Conservation (phyloP, 2,797 vertebrate genomes). For the Pelodytes ibericus region DNA sequence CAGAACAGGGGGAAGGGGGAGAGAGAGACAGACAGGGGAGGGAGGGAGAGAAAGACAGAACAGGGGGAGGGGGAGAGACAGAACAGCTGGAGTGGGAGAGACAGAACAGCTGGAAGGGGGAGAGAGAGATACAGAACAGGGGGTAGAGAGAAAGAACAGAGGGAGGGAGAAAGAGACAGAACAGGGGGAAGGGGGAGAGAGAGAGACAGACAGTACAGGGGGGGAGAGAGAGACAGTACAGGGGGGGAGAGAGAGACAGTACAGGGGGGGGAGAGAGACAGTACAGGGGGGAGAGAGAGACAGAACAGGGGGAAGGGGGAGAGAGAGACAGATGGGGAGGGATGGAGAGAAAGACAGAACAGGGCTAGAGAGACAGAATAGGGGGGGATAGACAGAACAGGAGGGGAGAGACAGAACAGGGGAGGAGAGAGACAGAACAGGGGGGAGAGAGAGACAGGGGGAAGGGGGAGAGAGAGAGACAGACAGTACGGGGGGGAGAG, state of each 20-base stretch:
- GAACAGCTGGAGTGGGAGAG: not conserved
- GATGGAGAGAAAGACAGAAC: not conserved
- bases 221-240: not conserved
- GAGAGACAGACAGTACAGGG: not conserved
- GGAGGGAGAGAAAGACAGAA: not conserved
- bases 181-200: not conserved
- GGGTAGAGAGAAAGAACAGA: not conserved
- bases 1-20: not conserved
- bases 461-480: not conserved
- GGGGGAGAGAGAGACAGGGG: not conserved
- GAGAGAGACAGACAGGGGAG: not conserved
- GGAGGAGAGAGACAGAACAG: not conserved
- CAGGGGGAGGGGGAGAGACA: too few relatives aligned
- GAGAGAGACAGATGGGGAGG: not conserved
- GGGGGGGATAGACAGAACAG: not conserved
- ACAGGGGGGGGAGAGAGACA: not conserved
- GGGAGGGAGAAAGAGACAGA: too few relatives aligned
- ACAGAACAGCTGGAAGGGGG: not conserved
- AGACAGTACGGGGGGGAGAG: not conserved
- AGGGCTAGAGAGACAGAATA: not conserved
- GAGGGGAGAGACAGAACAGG: not conserved
- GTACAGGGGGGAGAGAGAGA: not conserved
- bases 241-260: not conserved
- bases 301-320: not conserved
- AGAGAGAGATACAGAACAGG: not conserved